Evolutionary conservation across 2,797 vertebrate genomes (phyloP).

Genomic region (Pseudocheirus occidentalis): DNA sequence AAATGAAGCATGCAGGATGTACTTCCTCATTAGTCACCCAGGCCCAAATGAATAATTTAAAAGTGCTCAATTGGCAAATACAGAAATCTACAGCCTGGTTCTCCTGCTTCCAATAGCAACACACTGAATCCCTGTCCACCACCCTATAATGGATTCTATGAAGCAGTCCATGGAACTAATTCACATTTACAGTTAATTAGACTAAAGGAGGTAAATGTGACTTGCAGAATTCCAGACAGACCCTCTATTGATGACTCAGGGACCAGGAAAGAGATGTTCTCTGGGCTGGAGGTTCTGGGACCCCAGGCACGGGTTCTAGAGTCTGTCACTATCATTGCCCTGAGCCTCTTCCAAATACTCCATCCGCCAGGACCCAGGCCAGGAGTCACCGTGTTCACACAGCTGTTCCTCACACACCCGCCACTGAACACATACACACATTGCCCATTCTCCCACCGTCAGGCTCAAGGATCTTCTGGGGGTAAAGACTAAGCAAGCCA

Average conservation of each 20-base stretch:
- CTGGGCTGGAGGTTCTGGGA: neutral
- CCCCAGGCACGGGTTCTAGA: neutral
- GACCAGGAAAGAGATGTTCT: neutral
- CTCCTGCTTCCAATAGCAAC: neutral
- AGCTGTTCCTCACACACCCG: neutral
- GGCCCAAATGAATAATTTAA: slow-evolving; percentile 45
- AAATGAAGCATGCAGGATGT: neutral
- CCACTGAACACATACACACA: neutral
- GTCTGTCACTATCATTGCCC: neutral
- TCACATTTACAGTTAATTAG: slow-evolving; percentile 55
- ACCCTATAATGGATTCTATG: slow-evolving; percentile 18
- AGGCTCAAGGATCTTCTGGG: neutral
- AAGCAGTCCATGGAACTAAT: neutral
- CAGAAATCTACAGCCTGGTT: neutral
- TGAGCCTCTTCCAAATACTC: neutral
- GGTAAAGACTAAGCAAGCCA: neutral
- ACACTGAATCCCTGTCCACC: neutral
- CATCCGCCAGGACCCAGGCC: neutral
- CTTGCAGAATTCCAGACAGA: slow-evolving; percentile 41
- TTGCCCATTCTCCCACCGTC: neutral
- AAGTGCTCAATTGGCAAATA: slow-evolving; percentile 6
- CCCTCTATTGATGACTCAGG: slow-evolving; percentile 38
- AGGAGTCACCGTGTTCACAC: neutral
- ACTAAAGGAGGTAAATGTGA: slow-evolving; percentile 65
- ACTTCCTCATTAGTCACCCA: neutral